A percentile compares a stretch with the other conserved stretches of the same genome.
phyloP scores from a whole-genome alignment of 1,140 invertebrate species.

The Pseudobourletiella spinata region DNA sequence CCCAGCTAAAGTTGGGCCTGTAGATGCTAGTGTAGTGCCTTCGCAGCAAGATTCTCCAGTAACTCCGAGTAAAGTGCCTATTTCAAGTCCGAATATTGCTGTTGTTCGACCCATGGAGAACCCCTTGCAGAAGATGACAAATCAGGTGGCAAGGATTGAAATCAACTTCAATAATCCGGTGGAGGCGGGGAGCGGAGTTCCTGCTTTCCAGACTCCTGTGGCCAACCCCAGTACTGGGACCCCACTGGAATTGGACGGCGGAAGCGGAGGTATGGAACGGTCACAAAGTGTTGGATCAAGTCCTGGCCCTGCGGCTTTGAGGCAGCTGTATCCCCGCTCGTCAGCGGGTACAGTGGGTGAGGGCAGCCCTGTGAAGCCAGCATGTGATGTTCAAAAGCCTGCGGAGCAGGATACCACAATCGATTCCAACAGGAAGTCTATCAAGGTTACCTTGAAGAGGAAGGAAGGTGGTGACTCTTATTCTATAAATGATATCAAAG shows the following conservation, averaged over 20 bases:
- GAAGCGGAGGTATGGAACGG: not conserved
- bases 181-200: too few species aligned
- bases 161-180: constrained; percentile 2
- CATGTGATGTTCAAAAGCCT: not conserved
- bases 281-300: not conserved
- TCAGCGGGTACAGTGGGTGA: too few species aligned
- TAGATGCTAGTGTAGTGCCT: not conserved
- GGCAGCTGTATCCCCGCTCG: too few species aligned
- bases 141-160: constrained; percentile 30
- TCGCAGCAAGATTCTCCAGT: too few species aligned
- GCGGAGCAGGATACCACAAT: too few species aligned
- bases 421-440: not conserved
- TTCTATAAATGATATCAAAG: constrained; percentile 23
- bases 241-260: not conserved
- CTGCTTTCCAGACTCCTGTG: not conserved
- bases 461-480: constrained; percentile 19
- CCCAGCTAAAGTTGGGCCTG: too few species aligned
- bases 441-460: constrained; percentile 1
- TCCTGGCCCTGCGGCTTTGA: not conserved
- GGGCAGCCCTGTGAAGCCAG: not conserved
- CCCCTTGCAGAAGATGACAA: constrained; percentile 22
- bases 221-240: not conserved
- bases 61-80: not conserved
- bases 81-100: constrained; percentile 23
- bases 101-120: constrained; percentile 34